Conservation (phyloP, 2,113 vertebrate species). For the Zootoca vivipara region DNA sequence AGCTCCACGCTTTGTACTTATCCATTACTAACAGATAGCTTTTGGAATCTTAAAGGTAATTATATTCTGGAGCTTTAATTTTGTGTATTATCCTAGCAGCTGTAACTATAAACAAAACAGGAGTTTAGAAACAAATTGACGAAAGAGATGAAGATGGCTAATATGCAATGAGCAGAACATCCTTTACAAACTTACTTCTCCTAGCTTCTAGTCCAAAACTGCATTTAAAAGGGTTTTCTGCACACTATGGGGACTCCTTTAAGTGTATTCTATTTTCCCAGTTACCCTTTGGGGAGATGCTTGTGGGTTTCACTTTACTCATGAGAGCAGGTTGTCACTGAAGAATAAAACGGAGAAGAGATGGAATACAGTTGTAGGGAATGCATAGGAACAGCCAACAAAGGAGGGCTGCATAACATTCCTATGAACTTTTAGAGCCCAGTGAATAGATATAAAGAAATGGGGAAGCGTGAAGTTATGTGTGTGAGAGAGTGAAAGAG, state of each 20-base stretch:
- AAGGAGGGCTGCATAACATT: constrained; percentile 42
- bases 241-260: constrained; percentile 52
- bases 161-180: constrained; percentile 64
- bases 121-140: constrained; percentile 47
- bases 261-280: constrained; percentile 63
- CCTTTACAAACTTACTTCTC: constrained; percentile 57
- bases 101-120: constrained; percentile 69
- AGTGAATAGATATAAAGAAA: constrained; percentile 31
- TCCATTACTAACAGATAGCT: constrained; percentile 72
- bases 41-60: constrained; percentile 79
- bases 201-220: constrained; percentile 61
- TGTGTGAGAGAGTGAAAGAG: not conserved
- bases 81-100: constrained; percentile 63
- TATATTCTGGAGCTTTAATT: constrained; percentile 72
- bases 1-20: constrained; percentile 68
- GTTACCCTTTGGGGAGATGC: constrained; percentile 56
- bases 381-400: constrained; percentile 8
- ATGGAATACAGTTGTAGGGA: constrained; percentile 54
- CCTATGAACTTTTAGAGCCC: constrained; percentile 50
- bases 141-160: constrained; percentile 47
- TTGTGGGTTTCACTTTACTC: constrained; percentile 58
- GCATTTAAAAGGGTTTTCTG: constrained; percentile 41
- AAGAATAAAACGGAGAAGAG: constrained; percentile 25
- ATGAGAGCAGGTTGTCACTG: constrained; percentile 41
- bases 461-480: constrained; percentile 17